Conservation (phyloP, 2,888 invertebrate genomes). For the Platycnemis pennipes region DNA sequence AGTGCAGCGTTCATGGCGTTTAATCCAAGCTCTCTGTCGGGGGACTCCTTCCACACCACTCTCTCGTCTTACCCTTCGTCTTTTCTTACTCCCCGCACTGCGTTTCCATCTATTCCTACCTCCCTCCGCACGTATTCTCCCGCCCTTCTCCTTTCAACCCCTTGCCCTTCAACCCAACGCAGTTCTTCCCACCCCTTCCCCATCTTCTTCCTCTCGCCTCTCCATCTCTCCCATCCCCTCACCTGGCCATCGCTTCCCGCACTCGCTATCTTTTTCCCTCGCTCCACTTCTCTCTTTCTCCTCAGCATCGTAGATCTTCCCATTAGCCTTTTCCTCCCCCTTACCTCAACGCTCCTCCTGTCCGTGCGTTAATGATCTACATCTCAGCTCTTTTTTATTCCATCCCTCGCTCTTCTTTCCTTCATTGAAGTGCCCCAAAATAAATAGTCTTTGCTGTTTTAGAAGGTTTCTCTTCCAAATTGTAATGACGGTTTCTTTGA, state of each 20-base stretch:
- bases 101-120: slow-evolving; percentile 71
- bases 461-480: no score
- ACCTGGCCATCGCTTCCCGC: neutral
- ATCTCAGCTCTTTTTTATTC: neutral
- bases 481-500: no score
- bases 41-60: slow-evolving; percentile 73
- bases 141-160: slow-evolving; percentile 66
- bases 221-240: neutral
- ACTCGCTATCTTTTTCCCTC: slow-evolving; percentile 67
- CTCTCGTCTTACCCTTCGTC: slow-evolving; percentile 75
- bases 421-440: neutral
- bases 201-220: neutral
- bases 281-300: slow-evolving; percentile 68
- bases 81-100: slow-evolving; percentile 76
- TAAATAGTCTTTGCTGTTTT: neutral
- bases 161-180: slow-evolving; percentile 54
- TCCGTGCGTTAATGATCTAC: neutral
- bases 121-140: slow-evolving; percentile 75
- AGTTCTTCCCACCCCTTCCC: slow-evolving; percentile 68
- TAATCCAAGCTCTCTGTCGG: slow-evolving; percentile 53
- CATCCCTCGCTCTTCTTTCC: neutral
- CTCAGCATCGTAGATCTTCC: neutral
- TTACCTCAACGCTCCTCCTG: neutral
- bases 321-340: slow-evolving; percentile 4
- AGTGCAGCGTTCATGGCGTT: slow-evolving; percentile 56